Base-by-base conservation (phyloP, 2,888 invertebrate species). In the Meteorus colon region DNA sequence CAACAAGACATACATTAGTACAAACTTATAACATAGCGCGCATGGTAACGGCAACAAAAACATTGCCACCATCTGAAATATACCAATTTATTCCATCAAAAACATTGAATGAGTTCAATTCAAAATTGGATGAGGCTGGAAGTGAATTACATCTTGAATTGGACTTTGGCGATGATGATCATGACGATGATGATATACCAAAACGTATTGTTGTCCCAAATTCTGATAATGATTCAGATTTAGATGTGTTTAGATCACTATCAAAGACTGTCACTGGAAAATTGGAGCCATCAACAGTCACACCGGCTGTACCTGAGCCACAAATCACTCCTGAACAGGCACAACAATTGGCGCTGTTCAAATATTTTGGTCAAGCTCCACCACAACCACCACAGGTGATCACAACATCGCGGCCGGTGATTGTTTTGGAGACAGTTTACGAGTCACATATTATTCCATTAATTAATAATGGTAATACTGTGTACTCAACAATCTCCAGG, bases 21-120 rank as follows among this genome's bases (percentile, higher is more conserved):
- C 97, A 97, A 90, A 97, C 97, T 0, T 97, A 97, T 90, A 93
- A 95, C 85, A 92, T 97, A 29, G 96, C 97, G 0, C 92, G 97
- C 86, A 90, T 97, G 74, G 96, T 97, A 14, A 96, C 96, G 0
- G 97, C 97, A 0, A 96, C 96, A 1, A 97, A 97, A 88, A 97
- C 97, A 0, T 89, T 97, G 65, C 97, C 96, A 6, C 96, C 97
- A 0, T 94, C 95, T 92, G 96, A 96, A 87, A 94, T 93, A 80
- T 96, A 95, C 90, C 96, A 96, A 86, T 96, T 96, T 85, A 95
- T 95, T 73, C 96, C 96, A 0, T 95, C 95, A 84, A 96, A 95
- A 89, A 95, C 95, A 0, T 91, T 97, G 31, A 96, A 96, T 85
- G 97, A 97, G 88, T 96, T 97, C 88, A 96, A 96, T 85, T 95